A percentile compares a stretch with the other conserved stretches of the same genome.
phyloP scores from a whole-genome alignment of 2,888 invertebrate species.

The Hylaea fasciaria region DNA sequence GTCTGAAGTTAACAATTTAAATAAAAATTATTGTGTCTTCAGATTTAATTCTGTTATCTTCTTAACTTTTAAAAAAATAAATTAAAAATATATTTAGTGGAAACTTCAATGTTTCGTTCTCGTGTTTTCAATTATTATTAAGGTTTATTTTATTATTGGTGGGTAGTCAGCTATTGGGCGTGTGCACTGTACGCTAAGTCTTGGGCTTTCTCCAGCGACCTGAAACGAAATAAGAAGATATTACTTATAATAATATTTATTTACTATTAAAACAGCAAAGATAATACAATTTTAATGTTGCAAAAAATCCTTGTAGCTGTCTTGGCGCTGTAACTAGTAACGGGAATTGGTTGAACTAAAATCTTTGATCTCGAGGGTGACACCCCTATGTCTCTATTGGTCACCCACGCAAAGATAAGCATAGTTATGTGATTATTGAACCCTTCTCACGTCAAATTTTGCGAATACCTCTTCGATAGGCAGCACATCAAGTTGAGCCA shows the following conservation, averaged over 20 bases:
- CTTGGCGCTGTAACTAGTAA: no score
- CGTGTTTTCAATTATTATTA: conserved; percentile 39
- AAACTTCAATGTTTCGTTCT: conserved; percentile 45
- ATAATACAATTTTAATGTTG: no score
- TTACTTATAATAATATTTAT: neutral
- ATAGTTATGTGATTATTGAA: no score
- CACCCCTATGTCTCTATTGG: no score
- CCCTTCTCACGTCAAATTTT: no score
- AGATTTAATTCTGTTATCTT: neutral
- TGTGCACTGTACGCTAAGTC: conserved; percentile 87
- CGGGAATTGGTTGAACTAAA: no score
- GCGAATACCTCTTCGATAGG: no score
- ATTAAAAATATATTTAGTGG: conserved; percentile 37
- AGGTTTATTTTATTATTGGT: conserved; percentile 47
- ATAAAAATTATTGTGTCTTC: conserved; percentile 11
- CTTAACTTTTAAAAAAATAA: conserved; percentile 33
- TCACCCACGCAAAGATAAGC: no score
- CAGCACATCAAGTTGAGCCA: no score
- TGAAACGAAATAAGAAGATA: conserved; percentile 52
- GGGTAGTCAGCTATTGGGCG: conserved; percentile 69
- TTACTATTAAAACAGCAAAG: no score
- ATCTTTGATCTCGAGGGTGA: no score
- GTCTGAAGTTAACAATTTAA: conserved; percentile 13
- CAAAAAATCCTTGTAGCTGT: no score
- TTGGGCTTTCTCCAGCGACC: conserved; percentile 80